These are phyloP conservation scores for Gambusia holbrooki DNA, from an alignment of 2,113 vertebrate genomes.

Conservation along the genomic window DNA sequence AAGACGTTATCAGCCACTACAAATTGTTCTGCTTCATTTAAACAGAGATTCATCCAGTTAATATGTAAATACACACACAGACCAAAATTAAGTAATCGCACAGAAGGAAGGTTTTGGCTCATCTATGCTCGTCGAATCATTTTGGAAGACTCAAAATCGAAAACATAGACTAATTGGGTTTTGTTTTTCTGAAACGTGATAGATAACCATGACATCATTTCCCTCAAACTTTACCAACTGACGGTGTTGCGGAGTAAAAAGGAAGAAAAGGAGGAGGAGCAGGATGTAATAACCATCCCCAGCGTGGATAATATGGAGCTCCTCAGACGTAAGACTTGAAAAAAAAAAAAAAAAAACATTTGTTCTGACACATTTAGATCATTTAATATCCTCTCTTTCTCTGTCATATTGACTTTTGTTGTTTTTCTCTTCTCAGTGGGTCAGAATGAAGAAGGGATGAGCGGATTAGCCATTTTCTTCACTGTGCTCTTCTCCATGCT, in stretches of 20 bases:
- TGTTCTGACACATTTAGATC: not conserved
- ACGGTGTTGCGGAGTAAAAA: constrained; percentile 85
- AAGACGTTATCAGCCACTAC: too few relatives aligned
- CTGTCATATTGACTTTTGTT: not conserved
- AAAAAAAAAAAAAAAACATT: not conserved
- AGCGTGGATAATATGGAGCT: constrained; percentile 92
- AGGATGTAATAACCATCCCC: constrained; percentile 88
- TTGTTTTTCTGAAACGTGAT: not conserved
- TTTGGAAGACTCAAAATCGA: too few relatives aligned
- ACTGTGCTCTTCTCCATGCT: constrained; percentile 91
- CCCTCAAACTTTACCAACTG: constrained; percentile 94
- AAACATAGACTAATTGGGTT: too few relatives aligned
- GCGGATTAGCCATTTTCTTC: constrained; percentile 88
- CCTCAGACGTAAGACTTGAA: constrained; percentile 71
- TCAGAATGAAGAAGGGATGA: constrained; percentile 80
- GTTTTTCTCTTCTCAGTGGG: constrained; percentile 64
- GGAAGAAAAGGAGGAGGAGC: constrained; percentile 85
- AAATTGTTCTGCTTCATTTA: not conserved
- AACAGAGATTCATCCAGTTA: not conserved
- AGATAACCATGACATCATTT: constrained; percentile 97
- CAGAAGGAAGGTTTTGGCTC: too few relatives aligned
- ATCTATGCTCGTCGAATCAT: too few relatives aligned
- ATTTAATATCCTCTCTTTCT: not conserved
- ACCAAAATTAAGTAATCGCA: too few relatives aligned
- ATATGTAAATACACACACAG: too few relatives aligned